These are phyloP conservation scores for Tipula helvola DNA, from an alignment of 2,888 invertebrate species.

Conservation along the genomic window DNA sequence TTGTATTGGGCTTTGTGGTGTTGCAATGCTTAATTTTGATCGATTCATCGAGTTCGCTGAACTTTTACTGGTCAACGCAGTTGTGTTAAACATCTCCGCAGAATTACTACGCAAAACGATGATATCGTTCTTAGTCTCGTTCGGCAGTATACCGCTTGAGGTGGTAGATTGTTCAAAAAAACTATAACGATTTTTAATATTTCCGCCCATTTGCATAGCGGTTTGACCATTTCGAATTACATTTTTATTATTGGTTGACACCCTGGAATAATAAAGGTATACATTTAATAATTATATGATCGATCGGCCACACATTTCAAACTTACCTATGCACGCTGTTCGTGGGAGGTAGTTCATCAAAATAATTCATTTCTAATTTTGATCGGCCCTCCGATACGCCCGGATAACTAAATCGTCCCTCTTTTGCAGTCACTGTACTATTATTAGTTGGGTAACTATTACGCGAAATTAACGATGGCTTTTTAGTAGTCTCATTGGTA, in stretches of 20 bases:
- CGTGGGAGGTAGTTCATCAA: constrained; percentile 10
- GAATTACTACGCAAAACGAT: constrained; percentile 20
- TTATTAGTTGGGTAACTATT: constrained; percentile 33
- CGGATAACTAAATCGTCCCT: constrained; percentile 33
- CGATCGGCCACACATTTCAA: constrained; percentile 12
- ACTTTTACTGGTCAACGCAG: not conserved
- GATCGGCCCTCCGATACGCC: constrained; percentile 18
- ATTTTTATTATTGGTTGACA: not conserved
- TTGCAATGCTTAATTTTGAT: constrained; percentile 25
- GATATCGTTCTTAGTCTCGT: not conserved
- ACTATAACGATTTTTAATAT: constrained; percentile 25
- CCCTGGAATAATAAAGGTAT: not conserved
- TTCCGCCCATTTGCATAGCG: not conserved
- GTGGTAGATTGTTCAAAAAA: constrained; percentile 22
- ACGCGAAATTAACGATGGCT: constrained; percentile 21
- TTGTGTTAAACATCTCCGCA: constrained; percentile 17
- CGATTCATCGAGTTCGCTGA: constrained; percentile 23
- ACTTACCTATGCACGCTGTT: constrained; percentile 14
- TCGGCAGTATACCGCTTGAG: constrained; percentile 14
- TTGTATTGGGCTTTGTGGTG: constrained; percentile 32
- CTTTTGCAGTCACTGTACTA: constrained; percentile 26
- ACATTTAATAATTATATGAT: not conserved
- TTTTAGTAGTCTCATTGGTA: constrained; percentile 15
- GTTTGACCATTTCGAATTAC: not conserved
- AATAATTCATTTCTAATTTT: not conserved